Evolutionary conservation across 2,113 vertebrate species (phyloP), one percentile per base, ranked within the genome.

Genomic region (Corythaixoides concolor): DNA sequence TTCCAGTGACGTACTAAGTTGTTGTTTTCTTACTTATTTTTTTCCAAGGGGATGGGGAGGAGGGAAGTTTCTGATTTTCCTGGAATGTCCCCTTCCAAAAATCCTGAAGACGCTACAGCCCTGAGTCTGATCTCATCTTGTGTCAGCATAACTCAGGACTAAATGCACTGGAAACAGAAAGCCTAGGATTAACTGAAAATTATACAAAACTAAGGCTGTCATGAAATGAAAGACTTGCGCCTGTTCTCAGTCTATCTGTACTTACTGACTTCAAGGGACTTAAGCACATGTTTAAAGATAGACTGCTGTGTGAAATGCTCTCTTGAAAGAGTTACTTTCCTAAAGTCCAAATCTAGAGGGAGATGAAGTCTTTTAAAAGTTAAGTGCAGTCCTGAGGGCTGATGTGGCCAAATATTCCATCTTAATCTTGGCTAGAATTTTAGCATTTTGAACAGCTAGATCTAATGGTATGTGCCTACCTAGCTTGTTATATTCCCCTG

Each of bases 31-130:
- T 50, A 2, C 52, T 88, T 60, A 70, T 96, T 94, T 96, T 95
- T 95, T 96, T 76, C 95, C 86, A 85, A 85, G 76, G 12, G 75
- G 17, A 14, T 14, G 23, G 37, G 50, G 17, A 89, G 35, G 75
- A 55, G 75, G 97, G 79, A 97, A 97, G 92, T 97, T 95, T 85
- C 24, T 43, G 39, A 28, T 96, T 95, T 98, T 97, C 92, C 97
- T 98, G 95, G 86, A 96, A 97, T 74, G 92, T 88, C 79, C 58
- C 69, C 76, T 94, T 81, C 67, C 68, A 41, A 78, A 97, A 91
- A 89, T 95, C 82, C 49, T 66, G 55, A 64, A 56, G 70, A 39
- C 43, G 37, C 56, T 94, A 33, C 11, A 89, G 55, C 47, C 45
- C 20, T 55, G 75, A 66, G 78, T 82, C 35, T 94, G 88, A 94